These are phyloP conservation scores for Campoletis sonorensis DNA, from an alignment of 1,140 invertebrate species.

Conservation along the genomic window DNA sequence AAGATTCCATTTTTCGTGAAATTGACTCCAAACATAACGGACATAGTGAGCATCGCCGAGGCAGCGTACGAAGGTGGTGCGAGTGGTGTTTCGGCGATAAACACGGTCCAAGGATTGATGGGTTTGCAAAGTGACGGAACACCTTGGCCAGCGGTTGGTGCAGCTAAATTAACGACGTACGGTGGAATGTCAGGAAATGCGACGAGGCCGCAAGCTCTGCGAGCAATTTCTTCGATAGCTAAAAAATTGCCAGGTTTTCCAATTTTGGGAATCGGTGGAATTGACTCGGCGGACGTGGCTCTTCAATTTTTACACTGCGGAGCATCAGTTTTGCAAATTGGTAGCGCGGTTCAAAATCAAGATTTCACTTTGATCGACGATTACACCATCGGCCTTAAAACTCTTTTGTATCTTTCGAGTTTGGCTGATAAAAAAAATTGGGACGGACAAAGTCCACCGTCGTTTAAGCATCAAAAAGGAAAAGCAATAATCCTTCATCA, in stretches of 20 bases:
- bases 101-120: slow-evolving; percentile 97
- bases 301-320: slow-evolving; percentile 96
- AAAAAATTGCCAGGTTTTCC: slow-evolving; percentile 90
- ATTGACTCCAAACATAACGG: slow-evolving; percentile 98
- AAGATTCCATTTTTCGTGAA: slow-evolving; percentile 99
- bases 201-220: slow-evolving; percentile 93
- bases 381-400: slow-evolving; percentile 93
- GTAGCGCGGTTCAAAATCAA: slow-evolving; percentile 98
- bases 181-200: slow-evolving; percentile 98
- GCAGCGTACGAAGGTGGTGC: slow-evolving; percentile 94
- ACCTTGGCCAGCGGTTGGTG: slow-evolving; percentile 95
- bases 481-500: slow-evolving; percentile 85
- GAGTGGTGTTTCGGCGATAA: slow-evolving; percentile 96
- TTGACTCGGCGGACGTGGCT: slow-evolving; percentile 96
- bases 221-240: slow-evolving; percentile 92
- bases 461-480: slow-evolving; percentile 92
- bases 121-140: slow-evolving; percentile 85
- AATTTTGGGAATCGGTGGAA: slow-evolving; percentile 96
- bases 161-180: slow-evolving; percentile 91
- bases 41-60: slow-evolving; percentile 91
- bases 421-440: slow-evolving; percentile 83
- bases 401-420: slow-evolving; percentile 90
- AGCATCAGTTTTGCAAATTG: slow-evolving; percentile 93
- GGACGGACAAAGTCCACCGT: slow-evolving; percentile 96
- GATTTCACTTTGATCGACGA: slow-evolving; percentile 97